Evolutionary conservation across 2,888 invertebrate species (phyloP), one percentile per base, ranked within the genome.

Genomic region (Dryococelus australis): DNA sequence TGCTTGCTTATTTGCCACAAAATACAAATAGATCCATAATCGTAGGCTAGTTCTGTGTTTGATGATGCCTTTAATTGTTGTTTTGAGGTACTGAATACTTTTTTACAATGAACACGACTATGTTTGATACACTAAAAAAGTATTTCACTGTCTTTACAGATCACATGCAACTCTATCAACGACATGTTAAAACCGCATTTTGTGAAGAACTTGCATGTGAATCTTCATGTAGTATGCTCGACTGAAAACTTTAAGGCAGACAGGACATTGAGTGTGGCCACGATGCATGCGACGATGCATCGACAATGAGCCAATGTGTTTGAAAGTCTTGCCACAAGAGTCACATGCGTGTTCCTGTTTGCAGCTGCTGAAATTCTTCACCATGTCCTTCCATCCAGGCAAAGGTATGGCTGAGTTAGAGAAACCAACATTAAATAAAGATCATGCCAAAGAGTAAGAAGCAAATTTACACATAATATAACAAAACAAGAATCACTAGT

Each of bases 241-340:
- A 89, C 94, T 95, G 91, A 95, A 95, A 88, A 94, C 94, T 89
- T 94, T 92, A 89, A 93, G 94, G 90, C 95, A 95, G 87, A 95
- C 94, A 24, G 95, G 95, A 90, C 95, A 95, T 90, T 94, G 94
- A 27, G 95, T 95, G 91, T 95, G 94, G 43, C 95, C 95, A 85
- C 94, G 94, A 90, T 95, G 95, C 85, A 94, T 94, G 91, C 94
- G 94, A 92, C 94, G 94, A 90, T 95, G 95, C 86, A 95, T 92
- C 87, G 94, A 94, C 90, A 95, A 85, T 86, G 95, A 95, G 89
- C 94, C 95, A 24, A 94, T 95, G 91, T 95, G 95, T 91, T 94
- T 86, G 91, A 95, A 95, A 88, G 94, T 94, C 92, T 95, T 95
- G 89, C 94, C 94, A 92, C 95, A 95, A 90, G 26, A 20, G 35